Conservation (phyloP, 2,888 invertebrate species). For the Pyrrhosoma nymphula region DNA sequence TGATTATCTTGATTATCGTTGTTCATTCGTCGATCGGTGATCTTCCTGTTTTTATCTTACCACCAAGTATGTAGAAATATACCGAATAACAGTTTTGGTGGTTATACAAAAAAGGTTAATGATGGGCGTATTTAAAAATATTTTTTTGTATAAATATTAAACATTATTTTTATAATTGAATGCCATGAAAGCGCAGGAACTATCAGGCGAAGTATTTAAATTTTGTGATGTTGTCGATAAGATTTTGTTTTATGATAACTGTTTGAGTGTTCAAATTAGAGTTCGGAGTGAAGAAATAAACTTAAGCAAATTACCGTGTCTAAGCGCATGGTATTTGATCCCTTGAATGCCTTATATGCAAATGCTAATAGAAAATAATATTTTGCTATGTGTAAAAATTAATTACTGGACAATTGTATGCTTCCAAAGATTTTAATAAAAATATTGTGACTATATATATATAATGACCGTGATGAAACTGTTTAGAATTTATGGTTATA, state of each 20-base stretch:
- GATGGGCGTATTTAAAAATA: neutral
- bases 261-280: neutral
- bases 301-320: neutral
- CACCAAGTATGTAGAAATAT: too few relatives aligned
- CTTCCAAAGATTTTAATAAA: conserved; percentile 21
- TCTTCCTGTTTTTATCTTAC: neutral
- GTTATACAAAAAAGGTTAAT: neutral
- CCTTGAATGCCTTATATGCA: conserved; percentile 14
- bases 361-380: neutral
- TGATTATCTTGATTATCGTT: conserved; percentile 14
- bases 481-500: too few relatives aligned
- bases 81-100: neutral
- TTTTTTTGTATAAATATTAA: neutral
- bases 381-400: conserved; percentile 37
- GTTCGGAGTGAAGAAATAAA: neutral
- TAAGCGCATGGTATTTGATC: neutral
- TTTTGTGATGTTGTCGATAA: neutral
- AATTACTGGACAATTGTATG: conserved; percentile 29
- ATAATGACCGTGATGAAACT: too few relatives aligned
- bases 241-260: neutral
- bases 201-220: neutral
- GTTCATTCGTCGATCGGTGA: neutral
- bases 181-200: neutral
- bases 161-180: neutral
- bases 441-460: neutral